Percentiles rank a stretch among this genome's conserved stretches.
Conservation (phyloP, 2,113 vertebrate species). For the Diphyllodes magnificus region DNA sequence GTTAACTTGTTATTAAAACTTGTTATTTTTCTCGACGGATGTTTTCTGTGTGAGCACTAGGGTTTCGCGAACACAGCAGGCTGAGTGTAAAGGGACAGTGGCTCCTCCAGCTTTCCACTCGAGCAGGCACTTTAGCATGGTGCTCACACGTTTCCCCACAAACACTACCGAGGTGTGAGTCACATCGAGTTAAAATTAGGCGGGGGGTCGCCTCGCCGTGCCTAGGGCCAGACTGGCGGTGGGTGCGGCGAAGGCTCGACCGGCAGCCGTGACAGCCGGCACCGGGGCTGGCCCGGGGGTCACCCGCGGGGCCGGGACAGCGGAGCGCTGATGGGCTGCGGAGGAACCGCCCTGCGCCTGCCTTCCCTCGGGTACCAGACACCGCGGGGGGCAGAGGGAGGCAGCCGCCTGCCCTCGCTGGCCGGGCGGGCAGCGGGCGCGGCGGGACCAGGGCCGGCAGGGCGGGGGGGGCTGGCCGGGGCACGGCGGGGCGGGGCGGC, state of each 20-base stretch:
- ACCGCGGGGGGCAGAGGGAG: no score
- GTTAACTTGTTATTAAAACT: neutral
- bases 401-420: neutral
- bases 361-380: neutral
- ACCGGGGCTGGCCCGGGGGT: neutral
- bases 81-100: accelerated
- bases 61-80: accelerated
- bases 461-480: neutral
- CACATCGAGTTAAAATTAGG: accelerated
- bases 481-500: neutral
- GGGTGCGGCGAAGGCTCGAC: neutral
- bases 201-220: neutral
- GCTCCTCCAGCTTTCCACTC: neutral
- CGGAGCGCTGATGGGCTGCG: neutral
- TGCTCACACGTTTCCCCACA: neutral
- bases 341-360: neutral
- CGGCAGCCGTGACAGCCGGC: neutral
- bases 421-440: neutral
- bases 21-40: neutral
- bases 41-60: accelerated
- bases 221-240: neutral
- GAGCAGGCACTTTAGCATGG: accelerated
- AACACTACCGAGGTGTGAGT: accelerated
- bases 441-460: neutral
- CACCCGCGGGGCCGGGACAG: neutral